Conservation (phyloP, 1,140 invertebrate species). For the Drosophila nigrodunni region DNA sequence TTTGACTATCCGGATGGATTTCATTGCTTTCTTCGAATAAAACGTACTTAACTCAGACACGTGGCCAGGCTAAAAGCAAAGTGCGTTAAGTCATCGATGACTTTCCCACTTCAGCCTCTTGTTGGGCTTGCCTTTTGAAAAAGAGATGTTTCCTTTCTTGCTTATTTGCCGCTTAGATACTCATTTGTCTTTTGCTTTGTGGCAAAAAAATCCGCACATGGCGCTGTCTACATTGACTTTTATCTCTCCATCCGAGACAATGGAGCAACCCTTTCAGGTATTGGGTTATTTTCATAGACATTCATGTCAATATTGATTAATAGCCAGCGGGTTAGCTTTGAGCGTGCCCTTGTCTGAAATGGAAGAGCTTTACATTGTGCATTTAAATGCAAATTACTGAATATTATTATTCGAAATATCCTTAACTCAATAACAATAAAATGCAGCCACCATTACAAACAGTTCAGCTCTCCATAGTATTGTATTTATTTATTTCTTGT, state of each 20-base stretch:
- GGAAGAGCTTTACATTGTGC: constrained; percentile 4
- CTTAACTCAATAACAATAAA: constrained; percentile 32
- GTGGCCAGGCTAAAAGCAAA: constrained; percentile 43
- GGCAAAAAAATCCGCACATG: constrained; percentile 51
- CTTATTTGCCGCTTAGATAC: constrained; percentile 66
- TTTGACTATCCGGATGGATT: constrained; percentile 11
- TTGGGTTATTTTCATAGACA: background rate
- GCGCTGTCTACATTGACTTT: constrained; percentile 63
- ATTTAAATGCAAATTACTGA: constrained; percentile 42
- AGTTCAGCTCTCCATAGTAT: constrained; percentile 17
- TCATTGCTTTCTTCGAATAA: background rate
- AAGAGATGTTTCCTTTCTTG: constrained; percentile 71
- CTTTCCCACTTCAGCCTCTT: constrained; percentile 41
- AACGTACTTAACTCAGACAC: constrained; percentile 55
- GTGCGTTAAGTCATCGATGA: constrained; percentile 44
- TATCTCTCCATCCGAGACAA: background rate
- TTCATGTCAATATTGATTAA: constrained; percentile 49
- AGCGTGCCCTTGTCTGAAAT: background rate
- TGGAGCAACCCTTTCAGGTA: constrained; percentile 11
- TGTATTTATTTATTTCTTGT: constrained; percentile 2
- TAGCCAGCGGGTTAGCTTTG: background rate
- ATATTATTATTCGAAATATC: background rate
- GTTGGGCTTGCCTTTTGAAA: constrained; percentile 25
- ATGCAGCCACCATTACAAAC: constrained; percentile 41
- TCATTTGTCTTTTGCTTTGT: constrained; percentile 56